Conservation (phyloP, 92 coral and sea anemone species). For the Parazoanthus darwini region DNA sequence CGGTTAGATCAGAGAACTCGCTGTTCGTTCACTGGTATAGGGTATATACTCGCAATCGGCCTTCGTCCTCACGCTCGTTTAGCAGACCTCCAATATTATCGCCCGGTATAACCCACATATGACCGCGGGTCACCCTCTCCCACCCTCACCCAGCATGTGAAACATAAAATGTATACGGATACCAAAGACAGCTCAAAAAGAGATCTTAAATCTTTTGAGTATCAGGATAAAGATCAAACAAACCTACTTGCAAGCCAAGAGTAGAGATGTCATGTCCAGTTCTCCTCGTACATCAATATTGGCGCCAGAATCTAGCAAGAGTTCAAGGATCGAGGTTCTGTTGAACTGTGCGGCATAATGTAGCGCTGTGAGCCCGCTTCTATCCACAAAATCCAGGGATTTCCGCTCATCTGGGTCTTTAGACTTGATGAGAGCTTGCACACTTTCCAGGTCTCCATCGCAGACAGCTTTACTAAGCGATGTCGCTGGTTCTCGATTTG, state of each 20-base stretch:
- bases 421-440: slow-evolving; percentile 2
- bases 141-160: too few species aligned
- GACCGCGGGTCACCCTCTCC: too few species aligned
- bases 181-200: too few species aligned
- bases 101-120: too few species aligned
- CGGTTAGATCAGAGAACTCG: too few species aligned
- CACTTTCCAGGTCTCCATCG: slow-evolving; percentile 15
- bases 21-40: too few species aligned
- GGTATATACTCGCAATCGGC: too few species aligned
- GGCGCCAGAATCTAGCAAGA: slow-evolving; percentile 28
- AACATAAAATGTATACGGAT: too few species aligned
- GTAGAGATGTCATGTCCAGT: slow-evolving; percentile 6
- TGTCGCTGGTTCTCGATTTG: slow-evolving; percentile 20
- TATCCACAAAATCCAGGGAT: slow-evolving; percentile 11
- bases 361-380: slow-evolving; percentile 29
- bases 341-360: slow-evolving; percentile 35
- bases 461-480: slow-evolving; percentile 36
- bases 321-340: slow-evolving; percentile 25
- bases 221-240: not conserved
- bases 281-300: slow-evolving; percentile 19
- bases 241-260: slow-evolving; percentile 34
- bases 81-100: too few species aligned
- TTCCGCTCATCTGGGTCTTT: not conserved
- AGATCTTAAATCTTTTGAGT: too few species aligned
- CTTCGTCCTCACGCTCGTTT: too few species aligned